These are phyloP conservation scores for Gila orcuttii DNA, from an alignment of 2,113 vertebrate species.

Conservation along the genomic window DNA sequence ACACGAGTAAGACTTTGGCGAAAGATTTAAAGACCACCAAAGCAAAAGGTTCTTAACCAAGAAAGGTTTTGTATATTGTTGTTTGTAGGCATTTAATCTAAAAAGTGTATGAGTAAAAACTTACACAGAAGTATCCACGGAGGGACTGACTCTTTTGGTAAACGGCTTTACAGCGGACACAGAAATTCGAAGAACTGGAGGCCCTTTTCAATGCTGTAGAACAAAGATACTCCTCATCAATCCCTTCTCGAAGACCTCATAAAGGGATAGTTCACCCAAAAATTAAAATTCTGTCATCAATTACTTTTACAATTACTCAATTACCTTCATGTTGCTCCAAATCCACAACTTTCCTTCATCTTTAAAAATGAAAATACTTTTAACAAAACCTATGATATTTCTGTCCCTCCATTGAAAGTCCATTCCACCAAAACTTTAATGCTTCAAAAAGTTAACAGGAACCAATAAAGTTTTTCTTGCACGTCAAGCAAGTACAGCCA, in stretches of 20 bases:
- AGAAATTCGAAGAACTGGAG: constrained; percentile 67
- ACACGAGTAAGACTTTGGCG: background rate
- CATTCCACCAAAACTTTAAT: no score
- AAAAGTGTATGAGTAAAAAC: constrained; percentile 57
- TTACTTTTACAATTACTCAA: no score
- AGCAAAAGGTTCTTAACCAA: background rate
- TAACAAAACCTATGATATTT: no score
- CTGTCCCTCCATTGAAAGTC: no score
- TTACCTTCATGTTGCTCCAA: background rate
- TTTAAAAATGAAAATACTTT: background rate
- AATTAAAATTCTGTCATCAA: background rate
- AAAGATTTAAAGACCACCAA: background rate
- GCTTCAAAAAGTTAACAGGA: no score
- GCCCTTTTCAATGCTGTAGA: constrained; percentile 42
- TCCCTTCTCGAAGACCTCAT: background rate
- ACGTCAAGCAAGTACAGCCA: no score
- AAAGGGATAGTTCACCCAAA: background rate
- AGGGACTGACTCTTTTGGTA: constrained; percentile 81
- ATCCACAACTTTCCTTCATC: background rate
- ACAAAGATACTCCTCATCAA: background rate
- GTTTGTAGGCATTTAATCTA: background rate
- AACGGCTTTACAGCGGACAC: constrained; percentile 77
- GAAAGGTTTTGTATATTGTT: background rate
- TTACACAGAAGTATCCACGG: constrained; percentile 87
- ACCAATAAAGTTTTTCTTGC: no score